phyloP scores from a whole-genome alignment of 2,113 vertebrate species.

The Diglossa brunneiventris region DNA sequence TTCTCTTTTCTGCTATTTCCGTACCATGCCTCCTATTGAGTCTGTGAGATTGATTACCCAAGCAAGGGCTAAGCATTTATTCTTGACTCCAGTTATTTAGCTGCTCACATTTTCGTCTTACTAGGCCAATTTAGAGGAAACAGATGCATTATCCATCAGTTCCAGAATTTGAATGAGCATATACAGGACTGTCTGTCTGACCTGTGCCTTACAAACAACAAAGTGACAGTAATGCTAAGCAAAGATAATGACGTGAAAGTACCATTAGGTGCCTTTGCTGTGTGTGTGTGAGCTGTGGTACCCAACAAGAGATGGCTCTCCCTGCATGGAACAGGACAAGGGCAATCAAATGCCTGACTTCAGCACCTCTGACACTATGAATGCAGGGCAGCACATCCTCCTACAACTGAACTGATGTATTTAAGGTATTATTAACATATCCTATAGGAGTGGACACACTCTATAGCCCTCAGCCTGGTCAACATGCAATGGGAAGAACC shows the following conservation, averaged over 20 bases:
- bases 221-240: background rate
- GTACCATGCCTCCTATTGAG: background rate
- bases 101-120: slow-evolving; percentile 10
- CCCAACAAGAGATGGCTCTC: background rate
- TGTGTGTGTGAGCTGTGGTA: background rate
- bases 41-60: slow-evolving; percentile 35
- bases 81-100: slow-evolving; percentile 28
- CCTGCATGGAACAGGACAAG: background rate
- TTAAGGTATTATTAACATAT: background rate
- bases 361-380: background rate
- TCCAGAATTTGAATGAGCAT: background rate
- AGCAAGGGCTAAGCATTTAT: background rate
- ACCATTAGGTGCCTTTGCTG: background rate
- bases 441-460: fast-evolving
- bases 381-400: background rate
- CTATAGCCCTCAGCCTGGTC: background rate
- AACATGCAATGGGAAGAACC: background rate
- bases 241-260: background rate
- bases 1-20: slow-evolving; percentile 14
- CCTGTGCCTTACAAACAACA: background rate
- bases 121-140: background rate
- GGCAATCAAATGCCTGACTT: background rate
- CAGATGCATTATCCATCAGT: background rate
- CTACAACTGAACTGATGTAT: background rate
- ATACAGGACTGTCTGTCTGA: background rate